Conservation (phyloP, 2,113 vertebrate genomes). For the Eurypyga helias region DNA sequence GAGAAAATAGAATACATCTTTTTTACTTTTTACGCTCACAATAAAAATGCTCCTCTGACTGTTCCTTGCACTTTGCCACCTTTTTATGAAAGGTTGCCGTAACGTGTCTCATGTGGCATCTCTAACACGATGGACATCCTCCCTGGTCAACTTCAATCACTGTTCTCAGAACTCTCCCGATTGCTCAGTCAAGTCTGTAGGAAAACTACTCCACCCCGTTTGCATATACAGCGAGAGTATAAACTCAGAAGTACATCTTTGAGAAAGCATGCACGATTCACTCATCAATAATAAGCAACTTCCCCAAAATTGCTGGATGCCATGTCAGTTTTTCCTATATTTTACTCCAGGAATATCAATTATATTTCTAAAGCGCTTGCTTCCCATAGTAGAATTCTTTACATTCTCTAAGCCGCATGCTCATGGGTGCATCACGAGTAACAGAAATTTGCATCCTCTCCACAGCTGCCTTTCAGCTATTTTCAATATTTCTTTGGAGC, state of each 20-base stretch:
- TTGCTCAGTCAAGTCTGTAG: not conserved
- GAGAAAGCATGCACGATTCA: not conserved
- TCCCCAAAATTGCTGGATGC: not conserved
- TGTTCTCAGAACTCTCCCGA: not conserved
- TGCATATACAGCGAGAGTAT: not conserved
- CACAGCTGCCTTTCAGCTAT: not conserved
- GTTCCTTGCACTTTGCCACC: not conserved
- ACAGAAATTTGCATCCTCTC: not conserved
- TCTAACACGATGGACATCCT: not conserved
- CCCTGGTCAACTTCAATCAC: not conserved
- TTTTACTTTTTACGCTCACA: not conserved
- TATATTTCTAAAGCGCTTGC: not conserved
- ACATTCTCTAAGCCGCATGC: not conserved
- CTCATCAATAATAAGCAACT: not conserved
- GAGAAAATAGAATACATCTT: not conserved
- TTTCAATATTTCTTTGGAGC: not conserved
- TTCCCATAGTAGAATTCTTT: not conserved
- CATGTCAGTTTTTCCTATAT: not conserved
- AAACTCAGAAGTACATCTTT: not conserved
- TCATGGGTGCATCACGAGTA: accelerated
- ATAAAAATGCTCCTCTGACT: not conserved
- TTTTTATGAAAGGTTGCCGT: not conserved
- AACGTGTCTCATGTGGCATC: not conserved
- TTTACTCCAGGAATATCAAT: not conserved
- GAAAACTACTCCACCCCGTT: not conserved